These are phyloP conservation scores for Ochropacha duplaris DNA, from an alignment of 2,888 invertebrate genomes.

Conservation along the genomic window DNA sequence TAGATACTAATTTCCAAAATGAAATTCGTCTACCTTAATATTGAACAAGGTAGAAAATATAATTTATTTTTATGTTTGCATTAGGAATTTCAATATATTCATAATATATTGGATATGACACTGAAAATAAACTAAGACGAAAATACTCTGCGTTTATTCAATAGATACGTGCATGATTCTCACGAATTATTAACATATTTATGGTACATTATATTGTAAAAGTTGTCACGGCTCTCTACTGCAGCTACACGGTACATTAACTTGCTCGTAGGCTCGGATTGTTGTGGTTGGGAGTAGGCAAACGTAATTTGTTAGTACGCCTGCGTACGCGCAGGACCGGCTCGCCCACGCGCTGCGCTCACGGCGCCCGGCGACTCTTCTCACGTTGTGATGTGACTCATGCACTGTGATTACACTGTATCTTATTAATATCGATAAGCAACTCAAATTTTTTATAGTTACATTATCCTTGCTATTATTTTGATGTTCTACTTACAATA, in stretches of 20 bases:
- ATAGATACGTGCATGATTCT: constrained; percentile 1
- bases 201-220: constrained; percentile 4
- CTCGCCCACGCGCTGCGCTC: constrained; percentile 60
- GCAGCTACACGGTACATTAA: constrained; percentile 19
- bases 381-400: constrained; percentile 69
- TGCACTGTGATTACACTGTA: constrained; percentile 54
- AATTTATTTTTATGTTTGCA: background rate
- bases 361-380: constrained; percentile 45
- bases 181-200: constrained; percentile 4
- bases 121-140: background rate
- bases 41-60: too few species aligned
- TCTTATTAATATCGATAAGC: constrained; percentile 28
- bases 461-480: background rate
- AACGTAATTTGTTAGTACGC: constrained; percentile 69
- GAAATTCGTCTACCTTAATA: too few species aligned
- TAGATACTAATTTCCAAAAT: too few species aligned
- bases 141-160: background rate
- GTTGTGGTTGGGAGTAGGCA: constrained; percentile 49
- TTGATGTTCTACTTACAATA: background rate
- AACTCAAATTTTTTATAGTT: constrained; percentile 15
- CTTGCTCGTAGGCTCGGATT: constrained; percentile 21
- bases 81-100: background rate
- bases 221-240: constrained; percentile 1
- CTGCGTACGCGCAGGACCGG: constrained; percentile 53
- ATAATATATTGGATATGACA: background rate